Base-by-base conservation (phyloP, 2,888 invertebrate genomes). In the Metalampra italica region DNA sequence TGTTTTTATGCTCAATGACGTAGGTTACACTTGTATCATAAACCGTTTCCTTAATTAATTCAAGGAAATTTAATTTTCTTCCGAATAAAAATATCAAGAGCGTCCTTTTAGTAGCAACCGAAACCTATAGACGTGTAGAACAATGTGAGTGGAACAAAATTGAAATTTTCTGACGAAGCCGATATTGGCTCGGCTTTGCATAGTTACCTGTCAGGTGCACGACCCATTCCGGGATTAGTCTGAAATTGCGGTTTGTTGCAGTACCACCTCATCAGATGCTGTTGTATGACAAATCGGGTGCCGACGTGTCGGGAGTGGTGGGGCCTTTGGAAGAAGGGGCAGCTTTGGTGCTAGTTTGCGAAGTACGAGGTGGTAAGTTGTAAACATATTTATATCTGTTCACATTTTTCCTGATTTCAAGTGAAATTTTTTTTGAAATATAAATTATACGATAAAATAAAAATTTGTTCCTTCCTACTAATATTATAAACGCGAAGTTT, bases 191-290 rank as follows among this genome's bases (percentile, higher is more conserved):
- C 14, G 44, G 49, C 45, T 49, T 49, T 45, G 29, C 36, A 36
- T 36, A 36, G 36, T 36, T n/a, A 36, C 36, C 36, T 36, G 36
- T 47, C 22, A 40, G 40, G 9, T 14, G 40, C 15, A 40, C 12
- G 9, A 22, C 15, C 36, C 36, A n/a, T n/a, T 36, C 5, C 7
- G 36, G 36, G 36, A 36, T 36, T 36, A 36, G 36, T n/a, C n/a
- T 36, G 40, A 40, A 15, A 40, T 40, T 40, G 14, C 40, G 40
- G 9, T 15, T 78, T 75, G 60, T 94, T 93, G 45, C 91, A 97
- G 97, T 97, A 75, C 96, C 96, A 61, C 96, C 97, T 14, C 95
- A 96, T 85, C 94, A 95, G 78, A 94, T 96, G 74, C 89, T 95
- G 60, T 91, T 97, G 62, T 94, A 96, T 75, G 96, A 96, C 79